These are phyloP conservation scores for Crocodylus rhombifer DNA, from an alignment of 2,797 vertebrate species.

Conservation along the genomic window DNA sequence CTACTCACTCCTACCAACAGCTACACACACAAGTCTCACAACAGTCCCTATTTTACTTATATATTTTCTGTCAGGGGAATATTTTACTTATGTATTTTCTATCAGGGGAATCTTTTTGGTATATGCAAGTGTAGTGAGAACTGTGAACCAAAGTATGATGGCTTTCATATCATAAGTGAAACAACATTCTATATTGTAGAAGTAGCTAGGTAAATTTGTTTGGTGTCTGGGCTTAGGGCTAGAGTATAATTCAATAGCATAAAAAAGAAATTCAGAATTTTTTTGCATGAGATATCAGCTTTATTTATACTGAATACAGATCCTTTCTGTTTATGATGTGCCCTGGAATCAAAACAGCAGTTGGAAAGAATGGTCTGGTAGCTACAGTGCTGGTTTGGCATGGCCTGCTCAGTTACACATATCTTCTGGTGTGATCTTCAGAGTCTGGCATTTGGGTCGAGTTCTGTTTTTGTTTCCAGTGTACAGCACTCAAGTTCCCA, in stretches of 20 bases:
- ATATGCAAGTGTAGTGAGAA: neutral
- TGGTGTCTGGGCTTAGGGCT: neutral
- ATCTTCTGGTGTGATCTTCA: too few relatives aligned
- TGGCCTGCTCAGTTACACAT: too few relatives aligned
- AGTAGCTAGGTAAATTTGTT: neutral
- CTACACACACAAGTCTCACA: neutral
- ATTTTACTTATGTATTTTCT: neutral
- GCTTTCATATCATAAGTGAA: neutral
- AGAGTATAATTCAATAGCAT: neutral
- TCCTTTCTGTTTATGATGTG: neutral
- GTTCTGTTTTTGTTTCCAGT: slow-evolving; percentile 56
- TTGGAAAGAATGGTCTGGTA: too few relatives aligned
- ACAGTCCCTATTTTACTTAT: neutral
- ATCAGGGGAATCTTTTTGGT: neutral
- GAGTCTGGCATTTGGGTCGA: slow-evolving; percentile 9
- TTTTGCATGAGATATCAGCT: neutral
- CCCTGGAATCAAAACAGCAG: neutral
- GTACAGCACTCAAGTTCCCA: neutral
- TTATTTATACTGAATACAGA: neutral
- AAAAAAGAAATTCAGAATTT: neutral
- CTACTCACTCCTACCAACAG: neutral
- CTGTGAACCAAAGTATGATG: neutral
- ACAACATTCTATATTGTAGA: neutral
- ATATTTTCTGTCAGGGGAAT: neutral
- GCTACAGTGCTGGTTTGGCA: too few relatives aligned